A percentile compares a stretch with the other conserved stretches of the same genome.
These are phyloP conservation scores for Erebia palarica DNA, from an alignment of 2,888 invertebrate genomes.

Conservation along the genomic window DNA sequence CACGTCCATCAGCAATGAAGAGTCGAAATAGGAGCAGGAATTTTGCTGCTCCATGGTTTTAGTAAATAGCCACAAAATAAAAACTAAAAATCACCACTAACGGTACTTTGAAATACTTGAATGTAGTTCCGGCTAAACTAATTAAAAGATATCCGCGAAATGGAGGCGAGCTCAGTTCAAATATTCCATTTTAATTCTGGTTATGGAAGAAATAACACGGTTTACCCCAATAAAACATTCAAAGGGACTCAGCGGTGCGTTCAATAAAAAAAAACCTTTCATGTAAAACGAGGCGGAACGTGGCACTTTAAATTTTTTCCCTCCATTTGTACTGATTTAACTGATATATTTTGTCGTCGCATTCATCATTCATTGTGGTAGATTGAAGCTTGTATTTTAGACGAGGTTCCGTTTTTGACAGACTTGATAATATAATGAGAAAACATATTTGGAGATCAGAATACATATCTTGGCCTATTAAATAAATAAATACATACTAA, in stretches of 20 bases:
- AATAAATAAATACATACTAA: no score
- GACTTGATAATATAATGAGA: not conserved
- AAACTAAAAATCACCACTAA: not conserved
- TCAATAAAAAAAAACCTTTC: slow-evolving; percentile 53
- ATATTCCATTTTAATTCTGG: slow-evolving; percentile 31
- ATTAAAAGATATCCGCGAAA: slow-evolving; percentile 15
- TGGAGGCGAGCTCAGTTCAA: slow-evolving; percentile 7
- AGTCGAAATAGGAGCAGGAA: no score
- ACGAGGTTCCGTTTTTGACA: slow-evolving; percentile 42
- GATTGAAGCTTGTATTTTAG: slow-evolving; percentile 40
- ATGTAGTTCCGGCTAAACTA: slow-evolving; percentile 6
- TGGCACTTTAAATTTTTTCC: slow-evolving; percentile 55
- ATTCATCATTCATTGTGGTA: slow-evolving; percentile 48
- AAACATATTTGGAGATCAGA: no score
- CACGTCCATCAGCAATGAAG: no score
- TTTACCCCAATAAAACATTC: slow-evolving; percentile 60
- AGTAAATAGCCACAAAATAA: not conserved
- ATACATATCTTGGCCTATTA: no score
- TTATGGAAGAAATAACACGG: slow-evolving; percentile 56
- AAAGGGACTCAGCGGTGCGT: slow-evolving; percentile 60
- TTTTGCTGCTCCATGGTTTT: not conserved
- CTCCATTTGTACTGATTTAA: slow-evolving; percentile 48
- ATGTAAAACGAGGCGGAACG: slow-evolving; percentile 55
- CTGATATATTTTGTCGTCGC: slow-evolving; percentile 29
- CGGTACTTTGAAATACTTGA: not conserved